Base-by-base conservation (phyloP, 2,113 vertebrate genomes). In the Prochilodus magdalenae region DNA sequence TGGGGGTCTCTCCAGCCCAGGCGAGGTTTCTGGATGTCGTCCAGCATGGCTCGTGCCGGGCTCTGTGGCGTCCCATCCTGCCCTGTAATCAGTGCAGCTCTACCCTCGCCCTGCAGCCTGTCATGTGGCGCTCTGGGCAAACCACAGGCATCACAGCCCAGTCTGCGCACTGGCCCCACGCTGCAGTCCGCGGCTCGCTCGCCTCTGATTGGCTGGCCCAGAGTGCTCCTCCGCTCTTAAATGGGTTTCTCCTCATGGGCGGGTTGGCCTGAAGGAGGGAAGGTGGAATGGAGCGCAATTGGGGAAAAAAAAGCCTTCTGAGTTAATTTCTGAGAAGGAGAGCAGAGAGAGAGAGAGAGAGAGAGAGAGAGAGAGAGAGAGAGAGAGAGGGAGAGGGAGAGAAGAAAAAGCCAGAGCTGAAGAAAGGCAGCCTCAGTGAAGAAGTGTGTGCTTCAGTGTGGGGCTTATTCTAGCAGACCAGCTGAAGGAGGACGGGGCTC, bases 11-110 rank as follows among this genome's bases (percentile, higher is more conserved):
- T 80, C 76, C 72, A 62, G 72, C 73, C 36, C 57, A 69, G 57
- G 49, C 71, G 55, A 49, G 59, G 73, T 72, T 24, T 65, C 75
- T 89, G 87, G 88, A 81, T 30, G 76, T 26, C 33, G 47, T 55
- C 86, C 83, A 60, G 51, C 40, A 44, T 47, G 87, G 78, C 83
- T 86, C 81, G 84, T 84, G 86, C 84, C 77, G 4, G 73, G 83
- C 57, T 75, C 20, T 53, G 71, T 24, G 63, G 76, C 16, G 27
- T 53, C 73, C 60, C 70, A 71, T 69, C 79, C 78, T 81, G 83
- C 49, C 86, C 85, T 87, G 88, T 89, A 87, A 89, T 89, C 85
- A 85, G 47, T 44, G 71, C 40, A 47, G 55, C 53, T 60, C 47
- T 74, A 51, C 24, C 60, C 70, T 18, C 14, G 59, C 20, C 49